phyloP scores from a whole-genome alignment of 2,113 vertebrate species.

The Pseudorasbora parva region DNA sequence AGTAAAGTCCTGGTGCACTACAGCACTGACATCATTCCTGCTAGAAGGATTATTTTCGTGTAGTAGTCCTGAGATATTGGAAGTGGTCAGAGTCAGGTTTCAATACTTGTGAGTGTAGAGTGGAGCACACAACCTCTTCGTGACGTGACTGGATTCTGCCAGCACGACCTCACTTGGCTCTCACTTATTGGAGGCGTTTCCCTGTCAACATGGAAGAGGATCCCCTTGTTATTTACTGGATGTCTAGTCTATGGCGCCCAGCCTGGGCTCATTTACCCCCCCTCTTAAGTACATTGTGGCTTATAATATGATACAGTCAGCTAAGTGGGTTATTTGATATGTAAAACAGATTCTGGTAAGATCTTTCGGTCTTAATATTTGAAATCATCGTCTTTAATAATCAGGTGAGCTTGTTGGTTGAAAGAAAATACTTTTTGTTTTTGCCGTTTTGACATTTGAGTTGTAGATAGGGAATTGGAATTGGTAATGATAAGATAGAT shows the following conservation, averaged over 20 bases:
- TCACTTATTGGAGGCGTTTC: conserved; percentile 14
- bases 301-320: conserved; percentile 16
- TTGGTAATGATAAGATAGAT: no score
- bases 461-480: no score
- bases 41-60: conserved; percentile 51
- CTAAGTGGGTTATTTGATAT: conserved; percentile 27
- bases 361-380: not conserved
- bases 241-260: conserved; percentile 3
- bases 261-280: conserved; percentile 16
- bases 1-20: not conserved
- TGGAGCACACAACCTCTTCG: conserved; percentile 9
- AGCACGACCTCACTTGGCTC: conserved; percentile 32
- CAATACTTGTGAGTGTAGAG: conserved; percentile 16
- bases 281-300: not conserved
- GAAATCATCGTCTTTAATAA: not conserved
- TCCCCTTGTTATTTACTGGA: conserved; percentile 27
- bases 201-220: conserved; percentile 38
- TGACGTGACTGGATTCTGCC: conserved; percentile 21
- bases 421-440: not conserved
- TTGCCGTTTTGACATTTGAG: not conserved
- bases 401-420: not conserved
- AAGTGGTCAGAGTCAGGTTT: conserved; percentile 48
- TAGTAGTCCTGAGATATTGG: conserved; percentile 19
- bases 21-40: conserved; percentile 10
- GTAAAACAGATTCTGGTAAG: not conserved